A percentile compares a stretch with the other conserved stretches of the same genome.
Evolutionary conservation across 2,113 vertebrate genomes (phyloP).

Genomic region (Gobiocypris rarus): DNA sequence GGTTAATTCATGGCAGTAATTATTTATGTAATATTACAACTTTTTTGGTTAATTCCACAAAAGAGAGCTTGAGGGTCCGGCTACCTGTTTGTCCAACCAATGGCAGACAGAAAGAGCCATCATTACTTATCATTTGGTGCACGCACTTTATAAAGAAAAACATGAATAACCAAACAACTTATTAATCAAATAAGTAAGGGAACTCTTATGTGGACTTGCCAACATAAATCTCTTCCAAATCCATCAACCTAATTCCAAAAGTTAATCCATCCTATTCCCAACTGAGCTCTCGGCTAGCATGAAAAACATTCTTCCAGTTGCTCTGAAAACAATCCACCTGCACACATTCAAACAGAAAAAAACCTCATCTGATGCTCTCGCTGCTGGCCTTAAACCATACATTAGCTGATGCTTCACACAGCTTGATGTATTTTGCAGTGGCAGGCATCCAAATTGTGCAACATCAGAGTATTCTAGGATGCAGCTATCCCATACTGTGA

Average conservation of each 20-base stretch:
- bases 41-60: not conserved
- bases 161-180: not conserved
- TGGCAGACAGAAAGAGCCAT: not conserved
- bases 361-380: not conserved
- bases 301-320: constrained; percentile 15
- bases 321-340: constrained; percentile 13
- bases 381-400: not conserved
- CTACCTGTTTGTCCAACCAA: not conserved
- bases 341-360: not conserved
- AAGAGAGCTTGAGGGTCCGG: not conserved
- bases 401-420: not conserved
- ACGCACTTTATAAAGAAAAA: not conserved
- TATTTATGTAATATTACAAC: not conserved
- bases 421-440: not conserved
- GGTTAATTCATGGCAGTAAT: not conserved
- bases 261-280: constrained; percentile 4
- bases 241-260: not conserved
- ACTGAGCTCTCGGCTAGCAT: not conserved
- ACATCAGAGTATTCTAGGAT: constrained; percentile 25
- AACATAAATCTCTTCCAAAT: not conserved
- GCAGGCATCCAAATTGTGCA: not conserved
- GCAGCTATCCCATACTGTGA: constrained; percentile 64
- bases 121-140: not conserved
- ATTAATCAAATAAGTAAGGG: not conserved
- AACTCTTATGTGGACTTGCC: not conserved